A percentile compares a stretch with the other conserved stretches of the same genome.
These are phyloP conservation scores for Caenorhabditis elegans DNA, from an alignment of 1,140 invertebrate genomes.

Conservation along the genomic window WBcel235 BX284604.4:17473001-17473500, in stretches of 20 bases:
- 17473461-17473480: background rate
- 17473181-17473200: background rate
- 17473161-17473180: background rate
- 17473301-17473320: background rate
- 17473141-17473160: background rate
- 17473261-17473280: background rate
- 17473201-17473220: background rate
- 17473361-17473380: background rate
- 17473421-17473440: slow-evolving; percentile 8
- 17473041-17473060: too few relatives aligned
- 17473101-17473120: too few relatives aligned
- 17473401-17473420: background rate
- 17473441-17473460: background rate
- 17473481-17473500: background rate
- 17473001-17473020: too few relatives aligned
- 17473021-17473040: too few relatives aligned
- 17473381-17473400: background rate
- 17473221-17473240: too few relatives aligned
- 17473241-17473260: background rate
- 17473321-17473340: background rate
- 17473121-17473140: too few relatives aligned
- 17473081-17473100: too few relatives aligned
- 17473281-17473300: slow-evolving; percentile 7
- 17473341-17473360: background rate
- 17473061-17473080: too few relatives aligned